Evolutionary conservation across 2,888 invertebrate species (phyloP), one percentile per base, ranked within the genome.

Genomic region (Lasioglossum zephyrum): DNA sequence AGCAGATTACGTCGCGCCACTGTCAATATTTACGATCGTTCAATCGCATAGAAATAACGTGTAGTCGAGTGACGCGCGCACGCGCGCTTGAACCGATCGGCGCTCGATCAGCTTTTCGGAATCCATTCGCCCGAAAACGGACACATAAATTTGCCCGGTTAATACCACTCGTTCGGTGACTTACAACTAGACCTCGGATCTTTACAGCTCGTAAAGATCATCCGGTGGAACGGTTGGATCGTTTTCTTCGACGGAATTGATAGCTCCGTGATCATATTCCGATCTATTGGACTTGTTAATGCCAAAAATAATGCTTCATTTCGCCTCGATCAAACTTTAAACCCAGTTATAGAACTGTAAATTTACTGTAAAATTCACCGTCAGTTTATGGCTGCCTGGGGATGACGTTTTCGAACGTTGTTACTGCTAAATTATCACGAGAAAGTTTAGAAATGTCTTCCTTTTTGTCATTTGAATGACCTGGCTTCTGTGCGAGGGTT

Each of bases 1-100:
- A 60, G 60, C 60, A 60, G 60, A 60, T 60, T 60, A 60, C 26
- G 60, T 60, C 26, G 60, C 26, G 13, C 60, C 60, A 60, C 26
- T 26, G 60, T 60, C 60, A 60, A 60, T 60, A 26, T 60, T 60
- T 60, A 60, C 60, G 60, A 60, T 60, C 60, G 26, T 60, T 60
- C n/a, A 60, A 60, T 60, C 60, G 60, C 26, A 22, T 60, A 60
- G 60, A n/a, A 13, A 26, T 26, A 26, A 26, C 60, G 60, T 26
- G 26, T 60, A 26, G 60, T 11, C 60, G 60, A n/a, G 60, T 26
- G 60, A 60, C 26, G 26, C 4, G 26, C 13, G 26, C n/a, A n/a
- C 22, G n/a, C n/a, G 57, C 57, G 57, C 57, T 9, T 5, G 49
- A 6, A 18, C 49, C 18, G 49, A 49, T 49, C 18, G 49, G 18